Conservation (phyloP, 1,140 invertebrate species). For the Magallana ariakensis region DNA sequence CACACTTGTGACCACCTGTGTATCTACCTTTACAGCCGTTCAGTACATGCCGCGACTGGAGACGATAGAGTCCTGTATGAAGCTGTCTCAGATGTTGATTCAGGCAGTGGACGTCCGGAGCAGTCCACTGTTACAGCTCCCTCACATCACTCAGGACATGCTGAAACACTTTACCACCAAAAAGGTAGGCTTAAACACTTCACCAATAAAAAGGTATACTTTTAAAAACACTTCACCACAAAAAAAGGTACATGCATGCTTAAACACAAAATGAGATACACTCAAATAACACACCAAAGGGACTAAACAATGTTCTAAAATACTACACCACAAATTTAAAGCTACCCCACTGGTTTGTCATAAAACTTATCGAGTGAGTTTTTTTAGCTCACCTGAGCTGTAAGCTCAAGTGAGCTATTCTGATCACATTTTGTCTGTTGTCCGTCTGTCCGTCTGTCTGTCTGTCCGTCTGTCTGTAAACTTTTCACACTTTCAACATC, state of each 20-base stretch:
- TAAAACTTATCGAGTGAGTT: too few relatives aligned
- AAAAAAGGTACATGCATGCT: background rate
- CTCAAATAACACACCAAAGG: slow-evolving; percentile 91
- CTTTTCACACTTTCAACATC: too few relatives aligned
- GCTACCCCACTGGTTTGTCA: too few relatives aligned
- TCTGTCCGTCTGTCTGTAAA: too few relatives aligned
- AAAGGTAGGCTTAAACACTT: slow-evolving; percentile 82
- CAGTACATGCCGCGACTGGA: slow-evolving; percentile 91
- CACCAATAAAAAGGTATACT: background rate
- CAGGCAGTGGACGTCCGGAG: slow-evolving; percentile 97
- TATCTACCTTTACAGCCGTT: slow-evolving; percentile 47
- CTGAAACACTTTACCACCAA: slow-evolving; percentile 93
- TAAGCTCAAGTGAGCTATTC: too few relatives aligned
- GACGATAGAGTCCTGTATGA: slow-evolving; percentile 99
- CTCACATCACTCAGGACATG: slow-evolving; percentile 96
- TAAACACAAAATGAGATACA: slow-evolving; percentile 80
- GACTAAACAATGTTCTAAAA: slow-evolving; percentile 84
- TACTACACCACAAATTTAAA: background rate
- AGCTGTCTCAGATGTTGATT: slow-evolving; percentile 96
- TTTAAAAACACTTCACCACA: background rate
- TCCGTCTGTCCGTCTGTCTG: too few relatives aligned
- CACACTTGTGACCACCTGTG: too few relatives aligned
- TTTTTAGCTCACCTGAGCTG: too few relatives aligned
- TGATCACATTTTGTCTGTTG: too few relatives aligned
- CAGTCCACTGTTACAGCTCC: slow-evolving; percentile 95